Evolutionary conservation across 2,888 invertebrate species (phyloP).

Genomic region (Lapara coniferarum): DNA sequence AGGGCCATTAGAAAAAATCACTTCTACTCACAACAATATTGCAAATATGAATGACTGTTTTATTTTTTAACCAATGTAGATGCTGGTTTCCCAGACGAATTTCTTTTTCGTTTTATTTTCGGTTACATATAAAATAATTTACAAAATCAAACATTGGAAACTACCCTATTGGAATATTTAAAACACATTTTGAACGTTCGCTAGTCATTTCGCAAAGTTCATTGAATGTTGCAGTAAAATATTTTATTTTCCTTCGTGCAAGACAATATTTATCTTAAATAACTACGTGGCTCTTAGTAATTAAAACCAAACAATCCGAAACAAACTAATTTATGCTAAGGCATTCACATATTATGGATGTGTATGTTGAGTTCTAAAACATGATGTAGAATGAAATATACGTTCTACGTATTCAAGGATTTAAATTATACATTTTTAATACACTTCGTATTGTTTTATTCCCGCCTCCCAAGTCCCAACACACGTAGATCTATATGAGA

Average conservation of each 20-base stretch:
- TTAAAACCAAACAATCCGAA: slow-evolving; percentile 10
- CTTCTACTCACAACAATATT: too few relatives aligned
- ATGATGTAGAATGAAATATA: neutral
- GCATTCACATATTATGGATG: neutral
- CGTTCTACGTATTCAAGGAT: neutral
- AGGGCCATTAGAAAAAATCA: too few relatives aligned
- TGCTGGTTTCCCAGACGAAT: too few relatives aligned
- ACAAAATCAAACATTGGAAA: too few relatives aligned
- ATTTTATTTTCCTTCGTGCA: neutral
- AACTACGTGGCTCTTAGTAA: neutral
- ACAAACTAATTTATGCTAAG: neutral
- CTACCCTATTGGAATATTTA: too few relatives aligned
- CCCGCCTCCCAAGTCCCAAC: too few relatives aligned
- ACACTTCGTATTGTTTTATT: too few relatives aligned
- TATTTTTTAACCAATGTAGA: too few relatives aligned
- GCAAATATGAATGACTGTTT: too few relatives aligned
- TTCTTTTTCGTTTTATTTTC: too few relatives aligned
- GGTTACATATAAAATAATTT: too few relatives aligned
- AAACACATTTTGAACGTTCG: neutral
- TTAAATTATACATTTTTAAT: neutral
- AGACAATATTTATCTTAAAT: neutral
- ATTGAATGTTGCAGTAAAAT: neutral
- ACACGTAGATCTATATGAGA: too few relatives aligned
- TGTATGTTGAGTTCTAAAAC: neutral
- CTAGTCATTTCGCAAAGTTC: neutral